Evolutionary conservation across 2,888 invertebrate species (phyloP).

Genomic region (Cenopis cana): DNA sequence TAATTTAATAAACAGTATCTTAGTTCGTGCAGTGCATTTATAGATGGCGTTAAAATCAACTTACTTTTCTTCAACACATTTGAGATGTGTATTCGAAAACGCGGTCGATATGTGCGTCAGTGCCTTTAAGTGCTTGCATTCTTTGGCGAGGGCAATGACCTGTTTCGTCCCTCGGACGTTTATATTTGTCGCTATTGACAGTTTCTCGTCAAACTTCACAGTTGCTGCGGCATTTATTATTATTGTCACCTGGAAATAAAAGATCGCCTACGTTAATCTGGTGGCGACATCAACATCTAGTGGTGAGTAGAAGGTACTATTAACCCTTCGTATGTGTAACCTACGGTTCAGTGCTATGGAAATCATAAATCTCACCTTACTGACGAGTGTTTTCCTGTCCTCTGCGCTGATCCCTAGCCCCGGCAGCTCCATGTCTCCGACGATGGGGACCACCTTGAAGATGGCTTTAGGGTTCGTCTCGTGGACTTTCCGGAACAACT

Average conservation of each 20-base stretch:
- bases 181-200: conserved; percentile 90
- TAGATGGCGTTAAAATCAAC: conserved; percentile 47
- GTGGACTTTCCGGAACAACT: conserved; percentile 84
- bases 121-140: conserved; percentile 89
- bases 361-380: conserved; percentile 68
- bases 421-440: conserved; percentile 86
- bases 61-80: conserved; percentile 89
- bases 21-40: not conserved
- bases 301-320: not conserved
- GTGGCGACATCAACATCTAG: conserved; percentile 11
- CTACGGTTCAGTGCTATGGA: no score
- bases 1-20: no score
- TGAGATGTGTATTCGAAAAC: conserved; percentile 89
- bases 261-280: conserved; percentile 7
- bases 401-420: conserved; percentile 85
- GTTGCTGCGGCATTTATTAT: conserved; percentile 79
- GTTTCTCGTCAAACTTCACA: conserved; percentile 91
- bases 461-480: conserved; percentile 86
- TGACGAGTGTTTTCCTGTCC: conserved; percentile 79
- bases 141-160: conserved; percentile 88
- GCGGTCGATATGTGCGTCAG: conserved; percentile 77
- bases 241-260: conserved; percentile 66
- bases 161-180: conserved; percentile 92
- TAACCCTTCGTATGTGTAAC: no score
- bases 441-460: conserved; percentile 76